A percentile compares a stretch with the other conserved stretches of the same genome.
Evolutionary conservation across 2,797 vertebrate species (phyloP).

Genomic region (Glossophaga mutica): DNA sequence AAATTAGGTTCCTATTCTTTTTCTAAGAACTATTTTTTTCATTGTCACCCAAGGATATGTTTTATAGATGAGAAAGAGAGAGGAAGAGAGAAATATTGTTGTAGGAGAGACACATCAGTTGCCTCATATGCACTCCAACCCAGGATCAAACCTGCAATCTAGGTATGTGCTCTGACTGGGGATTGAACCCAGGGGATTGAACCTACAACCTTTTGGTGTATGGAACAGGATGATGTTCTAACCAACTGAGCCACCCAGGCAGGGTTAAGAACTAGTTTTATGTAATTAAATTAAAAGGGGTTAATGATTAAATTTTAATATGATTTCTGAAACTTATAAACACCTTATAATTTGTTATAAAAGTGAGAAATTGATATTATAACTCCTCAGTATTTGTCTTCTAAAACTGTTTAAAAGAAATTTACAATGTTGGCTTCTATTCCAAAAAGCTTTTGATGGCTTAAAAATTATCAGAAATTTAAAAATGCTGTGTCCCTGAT

Average conservation of each 20-base stretch:
- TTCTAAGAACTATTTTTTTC: not conserved
- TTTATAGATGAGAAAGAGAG: not conserved
- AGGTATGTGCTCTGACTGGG: too few species aligned
- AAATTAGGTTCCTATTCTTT: not conserved
- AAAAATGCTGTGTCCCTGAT: not conserved
- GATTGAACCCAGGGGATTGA: too few species aligned
- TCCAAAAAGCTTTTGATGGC: constrained; percentile 53
- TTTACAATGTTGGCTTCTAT: constrained; percentile 51
- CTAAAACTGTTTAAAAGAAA: constrained; percentile 26
- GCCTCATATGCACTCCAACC: not conserved
- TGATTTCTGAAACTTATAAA: not conserved
- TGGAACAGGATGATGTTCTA: too few species aligned
- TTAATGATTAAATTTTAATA: not conserved
- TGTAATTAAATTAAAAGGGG: not conserved
- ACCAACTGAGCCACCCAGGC: too few species aligned
- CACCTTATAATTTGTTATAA: not conserved
- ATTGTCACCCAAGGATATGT: not conserved
- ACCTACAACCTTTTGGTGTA: too few species aligned
- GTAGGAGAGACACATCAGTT: not conserved
- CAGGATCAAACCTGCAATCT: too few species aligned
- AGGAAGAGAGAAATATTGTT: not conserved
- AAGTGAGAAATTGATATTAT: constrained; percentile 1
- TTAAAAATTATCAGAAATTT: constrained; percentile 39
- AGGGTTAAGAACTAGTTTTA: not conserved
- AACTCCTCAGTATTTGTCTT: constrained; percentile 5